These are phyloP conservation scores for Heterodera carotae DNA, from an alignment of 1,140 invertebrate genomes.

Conservation along the genomic window DNA sequence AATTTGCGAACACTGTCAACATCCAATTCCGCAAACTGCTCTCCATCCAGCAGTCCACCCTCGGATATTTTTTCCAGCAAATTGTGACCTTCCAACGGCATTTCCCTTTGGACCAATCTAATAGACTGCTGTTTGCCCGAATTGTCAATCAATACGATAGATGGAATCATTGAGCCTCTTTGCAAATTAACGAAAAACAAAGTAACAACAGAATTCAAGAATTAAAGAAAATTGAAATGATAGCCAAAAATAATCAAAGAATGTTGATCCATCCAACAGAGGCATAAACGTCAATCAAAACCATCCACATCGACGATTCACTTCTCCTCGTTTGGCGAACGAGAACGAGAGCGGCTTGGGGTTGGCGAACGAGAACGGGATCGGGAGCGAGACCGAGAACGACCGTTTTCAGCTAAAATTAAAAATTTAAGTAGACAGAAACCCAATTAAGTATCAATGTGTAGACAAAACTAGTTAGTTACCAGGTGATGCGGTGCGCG, in stretches of 20 bases:
- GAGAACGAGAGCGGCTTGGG: constrained; percentile 5
- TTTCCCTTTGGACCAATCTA: too few relatives aligned
- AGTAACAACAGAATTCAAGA: neutral
- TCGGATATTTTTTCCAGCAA: neutral
- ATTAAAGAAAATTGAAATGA: neutral
- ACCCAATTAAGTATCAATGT: constrained; percentile 17
- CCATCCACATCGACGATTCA: neutral
- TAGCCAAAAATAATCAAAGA: neutral
- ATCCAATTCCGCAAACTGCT: neutral
- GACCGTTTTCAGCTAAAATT: constrained; percentile 22
- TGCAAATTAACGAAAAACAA: neutral
- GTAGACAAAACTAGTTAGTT: too few relatives aligned
- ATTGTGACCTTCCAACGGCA: neutral
- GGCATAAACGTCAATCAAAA: neutral
- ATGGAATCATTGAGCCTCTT: neutral
- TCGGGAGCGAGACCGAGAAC: constrained; percentile 36
- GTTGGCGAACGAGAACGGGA: constrained; percentile 25
- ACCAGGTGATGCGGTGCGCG: constrained; percentile 15
- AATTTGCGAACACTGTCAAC: neutral
- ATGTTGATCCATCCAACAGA: neutral
- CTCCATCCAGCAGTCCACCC: neutral
- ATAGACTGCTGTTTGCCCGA: too few relatives aligned
- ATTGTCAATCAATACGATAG: neutral
- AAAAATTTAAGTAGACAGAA: neutral
- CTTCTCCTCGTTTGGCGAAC: constrained; percentile 17